These are phyloP conservation scores for Genyomyrus donnyi DNA, from an alignment of 2,113 vertebrate genomes.

Conservation along the genomic window DNA sequence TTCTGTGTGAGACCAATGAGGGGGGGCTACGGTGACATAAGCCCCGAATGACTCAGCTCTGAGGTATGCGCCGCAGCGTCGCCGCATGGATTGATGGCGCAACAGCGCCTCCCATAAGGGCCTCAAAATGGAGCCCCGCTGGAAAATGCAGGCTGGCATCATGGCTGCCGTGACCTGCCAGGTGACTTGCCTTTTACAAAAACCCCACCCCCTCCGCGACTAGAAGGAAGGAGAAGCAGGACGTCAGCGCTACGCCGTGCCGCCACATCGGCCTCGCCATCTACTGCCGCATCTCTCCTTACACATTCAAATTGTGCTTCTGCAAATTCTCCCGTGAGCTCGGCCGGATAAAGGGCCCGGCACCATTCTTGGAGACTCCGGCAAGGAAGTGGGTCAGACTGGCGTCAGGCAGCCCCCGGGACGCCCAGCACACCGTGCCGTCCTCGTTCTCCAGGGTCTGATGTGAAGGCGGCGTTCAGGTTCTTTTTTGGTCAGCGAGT, in stretches of 20 bases:
- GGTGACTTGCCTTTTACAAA: neutral
- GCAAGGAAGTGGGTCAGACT: neutral
- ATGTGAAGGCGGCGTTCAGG: neutral
- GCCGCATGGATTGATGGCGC: too few species aligned
- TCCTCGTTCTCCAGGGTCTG: neutral
- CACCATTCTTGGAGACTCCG: neutral
- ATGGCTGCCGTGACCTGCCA: neutral
- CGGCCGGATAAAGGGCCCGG: neutral
- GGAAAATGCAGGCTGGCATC: neutral
- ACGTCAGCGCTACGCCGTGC: neutral
- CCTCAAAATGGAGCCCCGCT: neutral
- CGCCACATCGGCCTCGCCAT: neutral
- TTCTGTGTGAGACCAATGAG: too few species aligned
- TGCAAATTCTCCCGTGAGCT: neutral
- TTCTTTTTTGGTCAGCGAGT: neutral
- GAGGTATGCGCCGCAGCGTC: too few species aligned
- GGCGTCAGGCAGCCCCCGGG: neutral
- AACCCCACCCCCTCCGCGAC: neutral
- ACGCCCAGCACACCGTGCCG: neutral
- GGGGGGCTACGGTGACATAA: neutral
- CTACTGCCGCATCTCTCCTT: neutral
- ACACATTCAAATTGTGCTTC: conserved; percentile 5
- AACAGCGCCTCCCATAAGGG: neutral
- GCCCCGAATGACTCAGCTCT: neutral
- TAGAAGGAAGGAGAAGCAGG: neutral